These are phyloP conservation scores for Neotoma lepida DNA, from an alignment of 2,113 vertebrate species.

Conservation along the genomic window DNA sequence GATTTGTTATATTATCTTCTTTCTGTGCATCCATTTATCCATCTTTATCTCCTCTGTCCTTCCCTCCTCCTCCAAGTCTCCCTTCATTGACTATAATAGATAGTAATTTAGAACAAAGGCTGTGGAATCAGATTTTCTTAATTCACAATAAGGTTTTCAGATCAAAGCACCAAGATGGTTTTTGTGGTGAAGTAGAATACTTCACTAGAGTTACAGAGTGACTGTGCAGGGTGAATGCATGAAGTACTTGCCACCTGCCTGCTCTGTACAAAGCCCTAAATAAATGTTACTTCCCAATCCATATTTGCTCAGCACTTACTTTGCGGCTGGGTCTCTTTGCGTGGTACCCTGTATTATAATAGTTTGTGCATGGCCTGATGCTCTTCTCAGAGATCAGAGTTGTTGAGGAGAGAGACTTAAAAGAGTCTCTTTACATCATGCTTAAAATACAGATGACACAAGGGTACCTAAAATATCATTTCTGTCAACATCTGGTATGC, in stretches of 20 bases:
- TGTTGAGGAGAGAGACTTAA: neutral
- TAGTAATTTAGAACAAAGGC: neutral
- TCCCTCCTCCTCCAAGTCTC: neutral
- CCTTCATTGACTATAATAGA: neutral
- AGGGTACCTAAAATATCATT: neutral
- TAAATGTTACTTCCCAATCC: neutral
- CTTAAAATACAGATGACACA: conserved; percentile 29
- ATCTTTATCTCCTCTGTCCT: too few relatives aligned
- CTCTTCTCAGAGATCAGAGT: neutral
- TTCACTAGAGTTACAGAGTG: neutral
- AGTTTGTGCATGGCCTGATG: neutral
- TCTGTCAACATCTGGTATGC: neutral
- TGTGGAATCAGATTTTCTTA: conserved; percentile 33
- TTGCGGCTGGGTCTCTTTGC: neutral
- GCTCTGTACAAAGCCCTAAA: neutral
- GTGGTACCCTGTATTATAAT: neutral
- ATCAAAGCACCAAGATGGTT: conserved; percentile 23
- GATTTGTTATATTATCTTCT: neutral
- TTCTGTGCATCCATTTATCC: neutral
- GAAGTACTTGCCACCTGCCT: neutral
- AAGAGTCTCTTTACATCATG: neutral
- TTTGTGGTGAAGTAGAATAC: neutral
- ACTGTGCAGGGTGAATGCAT: neutral
- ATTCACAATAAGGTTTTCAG: neutral
- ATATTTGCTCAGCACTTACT: neutral